These are phyloP conservation scores for Guaruba guarouba DNA, from an alignment of 2,113 vertebrate species.

Conservation along the genomic window DNA sequence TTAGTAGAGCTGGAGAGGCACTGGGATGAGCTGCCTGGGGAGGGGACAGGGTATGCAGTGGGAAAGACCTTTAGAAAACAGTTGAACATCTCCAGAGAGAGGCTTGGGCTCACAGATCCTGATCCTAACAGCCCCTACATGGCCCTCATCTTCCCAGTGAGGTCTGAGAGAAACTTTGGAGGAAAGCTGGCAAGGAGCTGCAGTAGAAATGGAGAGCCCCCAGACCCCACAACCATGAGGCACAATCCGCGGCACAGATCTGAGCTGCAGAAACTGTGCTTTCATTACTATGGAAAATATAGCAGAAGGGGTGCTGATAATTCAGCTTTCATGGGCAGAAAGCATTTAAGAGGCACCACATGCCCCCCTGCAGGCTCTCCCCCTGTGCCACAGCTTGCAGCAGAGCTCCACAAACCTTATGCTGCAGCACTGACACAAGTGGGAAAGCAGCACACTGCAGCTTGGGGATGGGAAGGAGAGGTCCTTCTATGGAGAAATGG, in stretches of 20 bases:
- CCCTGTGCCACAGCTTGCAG: background rate
- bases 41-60: background rate
- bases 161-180: background rate
- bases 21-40: background rate
- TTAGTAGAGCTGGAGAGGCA: background rate
- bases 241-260: background rate
- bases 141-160: background rate
- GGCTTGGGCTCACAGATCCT: background rate
- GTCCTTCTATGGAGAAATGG: background rate
- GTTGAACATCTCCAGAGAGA: background rate
- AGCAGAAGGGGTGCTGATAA: background rate
- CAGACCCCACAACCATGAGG: background rate
- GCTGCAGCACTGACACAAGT: background rate
- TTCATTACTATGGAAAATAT: background rate
- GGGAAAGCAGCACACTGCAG: background rate
- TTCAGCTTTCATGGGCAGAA: background rate
- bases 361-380: background rate
- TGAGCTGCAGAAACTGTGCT: background rate
- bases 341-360: fast-evolving
- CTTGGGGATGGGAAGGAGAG: background rate
- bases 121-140: background rate
- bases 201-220: background rate
- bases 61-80: too few relatives aligned
- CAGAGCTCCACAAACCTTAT: background rate
- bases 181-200: background rate